Evolutionary conservation across 2,888 invertebrate species (phyloP), one percentile per base, ranked within the genome.

Genomic region (Rosalia funebris): DNA sequence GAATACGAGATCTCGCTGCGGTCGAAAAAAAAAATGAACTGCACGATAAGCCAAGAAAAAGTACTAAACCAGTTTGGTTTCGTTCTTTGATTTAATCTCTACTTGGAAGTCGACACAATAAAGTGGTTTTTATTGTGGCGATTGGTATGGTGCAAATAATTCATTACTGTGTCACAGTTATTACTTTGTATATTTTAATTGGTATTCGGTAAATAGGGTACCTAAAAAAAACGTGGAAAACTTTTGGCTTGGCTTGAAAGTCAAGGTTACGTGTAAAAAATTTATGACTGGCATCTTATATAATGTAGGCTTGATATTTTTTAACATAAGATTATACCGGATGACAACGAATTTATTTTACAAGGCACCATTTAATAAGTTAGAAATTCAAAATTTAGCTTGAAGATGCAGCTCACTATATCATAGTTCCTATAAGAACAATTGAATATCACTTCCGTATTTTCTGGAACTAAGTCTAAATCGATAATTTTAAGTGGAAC

Each of bases 71-170:
- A 48, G 48, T 48, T 48, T 48, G 19, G 15, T 48, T 48, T 17
- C 34, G 15, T 34, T 11, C n/a, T n/a, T 34, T 36, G 15, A 34
- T 19, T 48, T 11, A 16, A 36, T 48, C 19, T 48, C 7, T 34
- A 25, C 44, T 44, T 12, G 44, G 44, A 44, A 25, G 19, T 25
- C 20, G 19, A 15, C 31, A 45, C 17, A 46, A 46, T 46, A 32
- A 34, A 34, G 16, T 17, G 15, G 34, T 47, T 47, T 34, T 17
- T 34, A 16, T 34, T 14, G 25, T 44, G n/a, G 44, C 17, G 44
- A 44, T 20, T 44, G 44, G 44, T 44, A 44, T 20, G 44, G 5
- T 7, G 16, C 42, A 42, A 20, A 42, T 42, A 17, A 14, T 1
- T 39, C 25, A 25, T 25, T 39, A 39, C 15, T 15, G 16, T 2